Evolutionary conservation across 2,888 invertebrate species (phyloP).

Genomic region (Ernsta delagoae): DNA sequence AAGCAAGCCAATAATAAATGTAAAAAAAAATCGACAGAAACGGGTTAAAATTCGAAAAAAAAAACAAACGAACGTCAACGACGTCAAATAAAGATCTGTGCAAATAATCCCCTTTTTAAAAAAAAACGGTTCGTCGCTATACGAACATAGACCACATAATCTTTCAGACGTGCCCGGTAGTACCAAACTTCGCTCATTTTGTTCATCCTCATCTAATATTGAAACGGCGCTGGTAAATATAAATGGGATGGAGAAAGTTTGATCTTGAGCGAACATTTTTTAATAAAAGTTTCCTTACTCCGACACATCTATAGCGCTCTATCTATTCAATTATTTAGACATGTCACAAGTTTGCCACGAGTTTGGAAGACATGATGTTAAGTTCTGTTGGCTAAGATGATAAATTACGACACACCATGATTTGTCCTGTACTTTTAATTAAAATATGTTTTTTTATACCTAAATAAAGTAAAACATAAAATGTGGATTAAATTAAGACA

Average conservation of each 20-base stretch:
- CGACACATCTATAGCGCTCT: slow-evolving; percentile 24
- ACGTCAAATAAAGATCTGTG: slow-evolving; percentile 10
- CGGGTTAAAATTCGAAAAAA: background rate
- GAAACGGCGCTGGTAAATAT: slow-evolving; percentile 29
- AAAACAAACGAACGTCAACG: background rate
- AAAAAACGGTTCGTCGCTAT: no score
- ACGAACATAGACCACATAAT: slow-evolving; percentile 18
- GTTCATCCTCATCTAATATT: slow-evolving; percentile 34
- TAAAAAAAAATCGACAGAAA: background rate
- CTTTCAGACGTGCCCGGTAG: slow-evolving; percentile 14
- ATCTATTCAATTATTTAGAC: slow-evolving; percentile 34
- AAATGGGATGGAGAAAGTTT: slow-evolving; percentile 29
- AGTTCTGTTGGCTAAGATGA: slow-evolving; percentile 20
- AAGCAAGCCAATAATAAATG: slow-evolving; percentile 26
- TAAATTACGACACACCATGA: slow-evolving; percentile 12
- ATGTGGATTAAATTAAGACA: no score
- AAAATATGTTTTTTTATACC: no score
- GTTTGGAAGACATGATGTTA: slow-evolving; percentile 4
- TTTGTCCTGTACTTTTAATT: background rate
- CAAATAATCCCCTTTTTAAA: slow-evolving; percentile 27
- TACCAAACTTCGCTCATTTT: slow-evolving; percentile 16
- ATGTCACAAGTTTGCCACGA: slow-evolving; percentile 7
- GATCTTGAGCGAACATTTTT: slow-evolving; percentile 31
- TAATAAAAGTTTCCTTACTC: slow-evolving; percentile 33
- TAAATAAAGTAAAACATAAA: no score